These are phyloP conservation scores for Semnornis frantzii DNA, from an alignment of 2,113 vertebrate species.

Conservation along the genomic window DNA sequence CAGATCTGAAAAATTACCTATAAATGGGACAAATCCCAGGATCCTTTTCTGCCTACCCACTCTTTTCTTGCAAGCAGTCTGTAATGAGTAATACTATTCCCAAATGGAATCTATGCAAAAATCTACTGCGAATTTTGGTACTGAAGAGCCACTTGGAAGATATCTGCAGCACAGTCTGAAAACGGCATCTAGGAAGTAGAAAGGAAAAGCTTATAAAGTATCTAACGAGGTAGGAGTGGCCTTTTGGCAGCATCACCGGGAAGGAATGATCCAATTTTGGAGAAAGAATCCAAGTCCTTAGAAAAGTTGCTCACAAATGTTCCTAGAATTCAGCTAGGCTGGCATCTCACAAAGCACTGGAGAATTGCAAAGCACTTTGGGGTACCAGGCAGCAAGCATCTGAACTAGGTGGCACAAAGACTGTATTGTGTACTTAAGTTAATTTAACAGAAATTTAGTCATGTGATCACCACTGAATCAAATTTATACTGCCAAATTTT, in stretches of 20 bases:
- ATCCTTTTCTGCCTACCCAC: neutral
- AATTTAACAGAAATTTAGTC: neutral
- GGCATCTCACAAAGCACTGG: neutral
- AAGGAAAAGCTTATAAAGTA: neutral
- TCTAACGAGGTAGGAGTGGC: neutral
- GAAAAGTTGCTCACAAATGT: conserved; percentile 7
- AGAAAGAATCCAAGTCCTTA: neutral
- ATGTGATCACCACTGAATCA: neutral
- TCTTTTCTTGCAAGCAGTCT: neutral
- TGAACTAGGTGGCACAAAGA: neutral
- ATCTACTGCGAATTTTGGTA: neutral
- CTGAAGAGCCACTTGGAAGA: neutral
- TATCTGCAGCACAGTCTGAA: neutral
- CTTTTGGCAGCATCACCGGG: neutral
- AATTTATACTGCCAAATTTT: neutral
- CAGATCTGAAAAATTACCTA: neutral
- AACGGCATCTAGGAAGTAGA: neutral
- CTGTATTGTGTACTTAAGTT: neutral
- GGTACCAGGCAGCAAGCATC: neutral
- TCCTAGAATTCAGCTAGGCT: conserved; percentile 18
- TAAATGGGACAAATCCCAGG: neutral
- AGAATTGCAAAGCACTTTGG: neutral
- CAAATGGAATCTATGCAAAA: neutral
- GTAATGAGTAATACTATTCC: neutral
- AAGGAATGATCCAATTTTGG: neutral